These are phyloP conservation scores for Ovis canadensis DNA, from an alignment of 2,113 vertebrate genomes.

Conservation along the genomic window DNA sequence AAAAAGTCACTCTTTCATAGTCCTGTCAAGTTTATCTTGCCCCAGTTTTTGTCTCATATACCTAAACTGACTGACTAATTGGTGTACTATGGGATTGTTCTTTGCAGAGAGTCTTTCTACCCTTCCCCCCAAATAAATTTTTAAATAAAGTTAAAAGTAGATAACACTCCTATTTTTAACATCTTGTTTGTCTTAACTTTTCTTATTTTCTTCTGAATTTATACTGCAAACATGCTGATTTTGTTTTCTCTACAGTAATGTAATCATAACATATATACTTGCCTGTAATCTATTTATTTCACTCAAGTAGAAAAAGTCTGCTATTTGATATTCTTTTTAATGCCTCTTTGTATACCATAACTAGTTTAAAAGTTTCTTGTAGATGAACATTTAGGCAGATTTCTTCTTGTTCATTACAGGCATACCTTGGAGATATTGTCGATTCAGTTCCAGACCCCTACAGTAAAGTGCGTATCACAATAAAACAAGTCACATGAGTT, in stretches of 20 bases:
- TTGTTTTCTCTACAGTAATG: not conserved
- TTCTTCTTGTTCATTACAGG: not conserved
- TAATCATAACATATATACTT: not conserved
- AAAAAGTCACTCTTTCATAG: not conserved
- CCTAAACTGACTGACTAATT: not conserved
- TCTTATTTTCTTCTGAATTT: not conserved
- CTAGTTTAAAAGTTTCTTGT: conserved; percentile 1
- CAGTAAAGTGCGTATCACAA: not conserved
- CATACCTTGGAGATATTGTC: not conserved
- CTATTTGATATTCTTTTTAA: not conserved
- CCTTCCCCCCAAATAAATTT: not conserved
- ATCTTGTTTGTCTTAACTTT: not conserved
- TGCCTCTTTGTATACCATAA: not conserved
- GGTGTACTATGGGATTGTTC: not conserved
- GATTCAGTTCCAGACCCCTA: not conserved
- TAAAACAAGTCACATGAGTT: not conserved
- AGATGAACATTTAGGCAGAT: not conserved
- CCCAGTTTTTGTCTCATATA: not conserved
- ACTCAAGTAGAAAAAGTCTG: not conserved
- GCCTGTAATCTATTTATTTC: not conserved
- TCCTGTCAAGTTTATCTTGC: not conserved
- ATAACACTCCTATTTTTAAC: not conserved
- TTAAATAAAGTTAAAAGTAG: conserved; percentile 20
- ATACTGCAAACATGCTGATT: not conserved
- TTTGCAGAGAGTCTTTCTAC: not conserved